Evolutionary conservation across 2,113 vertebrate genomes (phyloP), one percentile per base, ranked within the genome.

Genomic region (Argyrosomus japonicus): DNA sequence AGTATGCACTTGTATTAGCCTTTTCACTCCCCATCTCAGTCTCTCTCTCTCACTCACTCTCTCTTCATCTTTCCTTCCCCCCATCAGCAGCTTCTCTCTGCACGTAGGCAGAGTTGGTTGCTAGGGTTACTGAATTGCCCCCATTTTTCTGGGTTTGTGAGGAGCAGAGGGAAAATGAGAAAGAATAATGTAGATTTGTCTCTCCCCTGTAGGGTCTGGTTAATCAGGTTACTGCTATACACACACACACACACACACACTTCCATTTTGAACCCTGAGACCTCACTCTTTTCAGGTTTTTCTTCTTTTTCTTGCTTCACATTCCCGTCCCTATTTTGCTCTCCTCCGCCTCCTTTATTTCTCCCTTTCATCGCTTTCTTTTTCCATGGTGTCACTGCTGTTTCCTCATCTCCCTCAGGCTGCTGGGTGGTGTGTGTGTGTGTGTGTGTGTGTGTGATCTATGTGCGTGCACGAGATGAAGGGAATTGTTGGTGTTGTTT

Each of bases 71-170:
- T 80, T 69, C 83, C 68, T 73, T 69, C 81, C 84, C 63, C 77
- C 88, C 89, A 89, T 93, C 92, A 88, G 79, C 89, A 83, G 84
- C 87, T 79, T 86, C 78, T 84, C 76, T 79, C 83, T 48, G 85
- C 90, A 88, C 89, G 85, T 83, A 91, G 91, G 87, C 92, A 88
- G 80, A 89, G 53, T 91, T 87, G 90, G 93, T 94, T 94, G 94
- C 93, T 84, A 93, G 81, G 94, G 94, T 93, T 89, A 94, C 94
- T 57, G 89, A 90, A 92, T 94, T 94, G 92, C 90, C 93, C 93
- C 92, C 87, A 93, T 94, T 94, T 93, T 93, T 93, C 89, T 83
- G 87, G 84, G 92, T 91, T 91, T 92, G 91, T 72, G 82, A 90
- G 83, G 88, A 90, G 85, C 77, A 72, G 80, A 87, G 81, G 79